phyloP scores from a whole-genome alignment of 2,113 vertebrate species.

The Psettodes erumei region DNA sequence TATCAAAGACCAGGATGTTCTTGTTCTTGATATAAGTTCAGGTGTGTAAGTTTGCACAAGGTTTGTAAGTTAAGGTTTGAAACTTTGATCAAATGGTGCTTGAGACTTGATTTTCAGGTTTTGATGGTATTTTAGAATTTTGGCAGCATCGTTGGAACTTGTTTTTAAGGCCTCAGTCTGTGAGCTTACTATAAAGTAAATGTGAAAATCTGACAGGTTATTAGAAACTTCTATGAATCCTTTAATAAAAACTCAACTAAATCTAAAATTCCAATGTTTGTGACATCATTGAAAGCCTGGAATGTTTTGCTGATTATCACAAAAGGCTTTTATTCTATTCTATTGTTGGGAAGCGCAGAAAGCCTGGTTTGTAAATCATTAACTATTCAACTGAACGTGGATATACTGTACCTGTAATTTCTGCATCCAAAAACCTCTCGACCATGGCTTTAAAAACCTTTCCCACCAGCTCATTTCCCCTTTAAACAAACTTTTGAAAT shows the following conservation, averaged over 20 bases:
- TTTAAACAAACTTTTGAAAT: not conserved
- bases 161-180: not conserved
- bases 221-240: not conserved
- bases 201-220: not conserved
- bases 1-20: not conserved
- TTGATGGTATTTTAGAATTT: not conserved
- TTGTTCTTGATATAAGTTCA: no score
- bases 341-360: not conserved
- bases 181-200: slow-evolving; percentile 13
- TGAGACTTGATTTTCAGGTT: slow-evolving; percentile 21
- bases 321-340: not conserved
- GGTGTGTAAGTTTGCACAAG: no score
- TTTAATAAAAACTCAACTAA: not conserved
- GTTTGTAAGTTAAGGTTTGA: not conserved
- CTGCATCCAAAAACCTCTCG: not conserved
- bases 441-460: not conserved
- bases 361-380: not conserved
- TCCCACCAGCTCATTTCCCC: not conserved
- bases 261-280: not conserved
- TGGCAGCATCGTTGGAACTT: not conserved
- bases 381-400: not conserved
- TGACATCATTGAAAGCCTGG: not conserved
- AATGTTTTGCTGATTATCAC: not conserved
- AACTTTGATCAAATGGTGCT: not conserved
- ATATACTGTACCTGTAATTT: not conserved